Evolutionary conservation across 2,888 invertebrate genomes (phyloP).

Genomic region (Spodoptera littoralis): DNA sequence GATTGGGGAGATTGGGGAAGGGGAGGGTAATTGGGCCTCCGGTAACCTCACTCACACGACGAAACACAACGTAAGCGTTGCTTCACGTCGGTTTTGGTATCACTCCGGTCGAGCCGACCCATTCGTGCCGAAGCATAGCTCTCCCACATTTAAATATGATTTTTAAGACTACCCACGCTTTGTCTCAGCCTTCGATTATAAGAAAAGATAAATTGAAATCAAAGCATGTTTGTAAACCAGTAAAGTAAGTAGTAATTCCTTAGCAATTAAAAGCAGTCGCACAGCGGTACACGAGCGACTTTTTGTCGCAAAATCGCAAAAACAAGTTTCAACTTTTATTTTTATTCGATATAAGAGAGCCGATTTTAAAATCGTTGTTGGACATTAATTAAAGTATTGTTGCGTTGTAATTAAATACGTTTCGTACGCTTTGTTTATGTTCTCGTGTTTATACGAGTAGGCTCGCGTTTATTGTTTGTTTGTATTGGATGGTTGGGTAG

Average conservation of each 20-base stretch:
- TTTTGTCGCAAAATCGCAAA: conserved; percentile 33
- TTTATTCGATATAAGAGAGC: conserved; percentile 13
- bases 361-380: conserved; percentile 12
- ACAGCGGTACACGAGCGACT: conserved; percentile 25
- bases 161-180: conserved; percentile 50
- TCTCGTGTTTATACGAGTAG: no score
- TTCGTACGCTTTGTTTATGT: background rate
- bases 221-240: conserved; percentile 43
- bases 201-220: conserved; percentile 56
- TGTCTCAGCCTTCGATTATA: conserved; percentile 41
- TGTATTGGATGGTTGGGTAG: no score
- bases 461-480: no score
- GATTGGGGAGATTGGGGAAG: no score
- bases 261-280: conserved; percentile 44
- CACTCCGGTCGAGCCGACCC: no score
- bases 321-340: conserved; percentile 11
- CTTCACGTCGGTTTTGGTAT: no score
- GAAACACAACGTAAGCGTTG: no score
- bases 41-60: no score
- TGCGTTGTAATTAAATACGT: conserved; percentile 18
- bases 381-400: conserved; percentile 9
- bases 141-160: no score
- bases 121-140: no score
- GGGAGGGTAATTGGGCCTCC: no score
- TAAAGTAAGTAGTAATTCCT: conserved; percentile 49